phyloP scores from a whole-genome alignment of 2,113 vertebrate species.

The Orientallactaga bullata region DNA sequence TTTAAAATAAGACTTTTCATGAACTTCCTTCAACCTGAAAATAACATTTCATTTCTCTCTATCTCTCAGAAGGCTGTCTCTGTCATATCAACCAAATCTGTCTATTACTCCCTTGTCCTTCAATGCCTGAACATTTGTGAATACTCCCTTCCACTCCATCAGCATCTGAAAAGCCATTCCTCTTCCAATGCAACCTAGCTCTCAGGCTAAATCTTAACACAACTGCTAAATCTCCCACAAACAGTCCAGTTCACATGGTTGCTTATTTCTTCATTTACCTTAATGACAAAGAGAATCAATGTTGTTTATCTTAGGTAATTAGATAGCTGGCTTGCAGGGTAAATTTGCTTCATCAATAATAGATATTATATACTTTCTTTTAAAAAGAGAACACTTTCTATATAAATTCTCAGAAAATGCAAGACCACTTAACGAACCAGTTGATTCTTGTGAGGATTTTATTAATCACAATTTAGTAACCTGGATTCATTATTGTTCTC shows the following conservation, averaged over 20 bases:
- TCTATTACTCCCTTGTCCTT: background rate
- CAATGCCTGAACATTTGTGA: background rate
- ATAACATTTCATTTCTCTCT: background rate
- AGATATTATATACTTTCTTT: background rate
- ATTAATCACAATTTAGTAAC: background rate
- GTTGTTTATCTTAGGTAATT: background rate
- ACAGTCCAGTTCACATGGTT: background rate
- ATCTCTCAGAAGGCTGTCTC: background rate
- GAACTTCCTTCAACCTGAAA: background rate
- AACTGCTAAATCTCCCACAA: background rate
- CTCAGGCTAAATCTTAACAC: background rate
- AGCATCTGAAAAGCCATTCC: background rate
- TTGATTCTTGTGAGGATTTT: background rate
- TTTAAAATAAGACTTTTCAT: background rate
- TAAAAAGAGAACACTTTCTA: background rate
- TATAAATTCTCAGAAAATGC: background rate
- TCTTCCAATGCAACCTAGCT: background rate
- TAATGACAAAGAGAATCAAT: background rate
- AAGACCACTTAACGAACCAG: background rate
- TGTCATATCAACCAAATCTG: background rate
- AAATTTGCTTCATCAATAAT: background rate
- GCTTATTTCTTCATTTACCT: background rate
- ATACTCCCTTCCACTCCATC: background rate
- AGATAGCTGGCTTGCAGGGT: background rate
- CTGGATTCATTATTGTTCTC: background rate